A percentile compares a stretch with the other conserved stretches of the same genome.
These are phyloP conservation scores for Cosmia pyralina DNA, from an alignment of 2,888 invertebrate species.

Conservation along the genomic window DNA sequence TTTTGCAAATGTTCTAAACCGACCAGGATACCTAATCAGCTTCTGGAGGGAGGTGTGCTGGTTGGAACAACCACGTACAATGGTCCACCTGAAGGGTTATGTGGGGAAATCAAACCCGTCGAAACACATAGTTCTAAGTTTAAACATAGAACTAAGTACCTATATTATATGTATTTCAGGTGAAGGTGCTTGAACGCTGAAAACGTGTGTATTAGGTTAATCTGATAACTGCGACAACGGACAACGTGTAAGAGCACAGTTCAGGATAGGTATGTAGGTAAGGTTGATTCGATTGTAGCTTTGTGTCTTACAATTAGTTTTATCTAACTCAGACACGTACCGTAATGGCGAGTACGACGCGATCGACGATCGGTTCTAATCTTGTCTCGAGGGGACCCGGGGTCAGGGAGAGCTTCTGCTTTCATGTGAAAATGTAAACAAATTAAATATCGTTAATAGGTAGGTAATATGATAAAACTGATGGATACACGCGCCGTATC, in stretches of 20 bases:
- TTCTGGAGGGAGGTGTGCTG: too few relatives aligned
- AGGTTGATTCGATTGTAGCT: slow-evolving; percentile 23
- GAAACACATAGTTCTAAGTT: too few relatives aligned
- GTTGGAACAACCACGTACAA: too few relatives aligned
- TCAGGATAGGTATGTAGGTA: slow-evolving; percentile 1
- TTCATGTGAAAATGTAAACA: slow-evolving; percentile 66
- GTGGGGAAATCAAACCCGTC: too few relatives aligned
- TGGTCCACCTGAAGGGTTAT: too few relatives aligned
- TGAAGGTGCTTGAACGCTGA: not conserved
- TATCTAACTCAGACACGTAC: slow-evolving; percentile 36
- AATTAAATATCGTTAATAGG: slow-evolving; percentile 59
- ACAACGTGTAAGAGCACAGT: not conserved
- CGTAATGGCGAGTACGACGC: slow-evolving; percentile 27
- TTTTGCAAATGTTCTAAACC: too few relatives aligned
- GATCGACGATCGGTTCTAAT: slow-evolving; percentile 45
- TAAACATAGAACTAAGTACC: too few relatives aligned
- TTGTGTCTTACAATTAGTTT: slow-evolving; percentile 25
- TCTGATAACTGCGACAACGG: not conserved
- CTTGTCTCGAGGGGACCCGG: slow-evolving; percentile 55
- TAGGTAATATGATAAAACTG: slow-evolving; percentile 72
- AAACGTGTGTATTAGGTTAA: slow-evolving; percentile 8
- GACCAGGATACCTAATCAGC: too few relatives aligned
- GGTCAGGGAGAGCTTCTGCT: slow-evolving; percentile 61
- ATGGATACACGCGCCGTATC: slow-evolving; percentile 70
- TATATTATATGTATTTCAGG: not conserved